These are phyloP conservation scores for Huso huso DNA, from an alignment of 2,797 vertebrate genomes.

Conservation along the genomic window DNA sequence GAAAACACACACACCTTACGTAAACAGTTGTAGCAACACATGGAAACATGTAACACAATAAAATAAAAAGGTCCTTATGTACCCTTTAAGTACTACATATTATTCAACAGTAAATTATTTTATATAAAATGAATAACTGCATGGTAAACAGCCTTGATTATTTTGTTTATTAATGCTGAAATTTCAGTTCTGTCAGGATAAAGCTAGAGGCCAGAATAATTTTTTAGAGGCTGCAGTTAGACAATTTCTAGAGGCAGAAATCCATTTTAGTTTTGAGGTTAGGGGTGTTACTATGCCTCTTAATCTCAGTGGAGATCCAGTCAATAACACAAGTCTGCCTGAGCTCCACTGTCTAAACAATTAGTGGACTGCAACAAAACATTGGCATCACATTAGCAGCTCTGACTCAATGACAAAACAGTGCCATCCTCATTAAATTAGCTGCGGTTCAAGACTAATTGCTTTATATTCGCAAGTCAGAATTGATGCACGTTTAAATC, in stretches of 20 bases:
- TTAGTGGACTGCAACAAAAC: neutral
- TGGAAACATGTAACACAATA: too few species aligned
- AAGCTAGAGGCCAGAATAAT: too few species aligned
- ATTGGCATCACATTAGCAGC: neutral
- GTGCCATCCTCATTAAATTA: neutral
- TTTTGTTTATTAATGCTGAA: too few species aligned
- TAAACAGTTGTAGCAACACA: too few species aligned
- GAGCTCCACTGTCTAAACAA: constrained; percentile 1
- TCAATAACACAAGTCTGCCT: neutral
- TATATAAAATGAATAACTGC: neutral
- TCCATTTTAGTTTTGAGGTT: too few species aligned
- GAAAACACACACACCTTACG: too few species aligned
- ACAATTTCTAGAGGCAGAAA: too few species aligned
- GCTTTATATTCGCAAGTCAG: neutral
- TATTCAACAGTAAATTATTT: too few species aligned
- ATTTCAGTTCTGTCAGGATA: too few species aligned
- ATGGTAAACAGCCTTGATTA: neutral
- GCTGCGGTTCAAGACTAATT: neutral
- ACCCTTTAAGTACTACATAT: too few species aligned
- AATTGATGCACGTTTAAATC: neutral
- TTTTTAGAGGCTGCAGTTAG: too few species aligned
- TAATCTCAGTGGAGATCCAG: neutral
- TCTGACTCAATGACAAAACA: neutral
- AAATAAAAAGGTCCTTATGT: too few species aligned
- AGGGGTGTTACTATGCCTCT: neutral